Percentiles rank a stretch among this genome's conserved stretches.
Conservation (phyloP, 2,113 vertebrate genomes). For the Alexandromys fortis region DNA sequence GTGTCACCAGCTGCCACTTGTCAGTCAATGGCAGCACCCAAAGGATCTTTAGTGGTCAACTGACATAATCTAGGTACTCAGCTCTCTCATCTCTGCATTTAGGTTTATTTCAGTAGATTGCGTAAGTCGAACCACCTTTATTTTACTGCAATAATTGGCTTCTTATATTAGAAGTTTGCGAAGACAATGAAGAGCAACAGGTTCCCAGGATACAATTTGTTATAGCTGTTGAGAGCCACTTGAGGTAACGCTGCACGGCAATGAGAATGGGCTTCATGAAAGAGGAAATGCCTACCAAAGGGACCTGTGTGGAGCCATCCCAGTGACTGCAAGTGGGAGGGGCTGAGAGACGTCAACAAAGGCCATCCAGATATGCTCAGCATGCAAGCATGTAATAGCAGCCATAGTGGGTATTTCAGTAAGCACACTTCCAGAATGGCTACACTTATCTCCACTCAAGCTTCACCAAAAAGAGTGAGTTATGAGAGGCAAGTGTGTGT, state of each 20-base stretch:
- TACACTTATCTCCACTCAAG: neutral
- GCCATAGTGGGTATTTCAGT: neutral
- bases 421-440: neutral
- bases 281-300: slow-evolving; percentile 1
- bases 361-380: neutral
- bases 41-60: neutral
- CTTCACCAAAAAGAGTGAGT: neutral
- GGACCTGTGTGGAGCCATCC: neutral
- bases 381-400: neutral
- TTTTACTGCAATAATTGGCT: neutral
- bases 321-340: neutral
- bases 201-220: neutral
- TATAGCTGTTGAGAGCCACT: neutral
- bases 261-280: neutral
- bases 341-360: neutral
- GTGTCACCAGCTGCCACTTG: neutral
- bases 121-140: slow-evolving; percentile 14
- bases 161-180: slow-evolving; percentile 40
- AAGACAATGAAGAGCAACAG: slow-evolving; percentile 9
- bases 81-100: neutral
- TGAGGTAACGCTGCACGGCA: neutral
- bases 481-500: neutral
- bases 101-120: neutral
- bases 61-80: neutral
- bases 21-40: neutral